Conservation (phyloP, 2,797 vertebrate genomes). For the Stomatorhinus walkeri region DNA sequence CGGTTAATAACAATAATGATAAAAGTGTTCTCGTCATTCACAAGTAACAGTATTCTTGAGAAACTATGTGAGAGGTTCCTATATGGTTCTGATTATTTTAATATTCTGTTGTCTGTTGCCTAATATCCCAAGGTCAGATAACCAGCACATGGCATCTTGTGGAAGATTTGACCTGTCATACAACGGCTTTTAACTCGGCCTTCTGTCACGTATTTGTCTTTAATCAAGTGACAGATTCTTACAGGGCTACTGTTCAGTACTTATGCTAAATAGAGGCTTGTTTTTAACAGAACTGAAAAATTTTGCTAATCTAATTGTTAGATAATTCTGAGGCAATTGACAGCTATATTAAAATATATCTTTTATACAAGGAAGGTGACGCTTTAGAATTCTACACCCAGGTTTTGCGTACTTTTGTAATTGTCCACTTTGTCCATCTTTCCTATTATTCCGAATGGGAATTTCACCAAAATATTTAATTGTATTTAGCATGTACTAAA, state of each 20-base stretch:
- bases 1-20: neutral
- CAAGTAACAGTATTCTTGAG: neutral
- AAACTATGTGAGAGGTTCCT: neutral
- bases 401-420: neutral
- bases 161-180: neutral
- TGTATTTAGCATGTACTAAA: neutral
- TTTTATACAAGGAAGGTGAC: neutral
- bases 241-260: neutral
- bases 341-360: neutral
- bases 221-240: neutral
- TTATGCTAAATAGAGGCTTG: neutral
- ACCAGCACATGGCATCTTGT: neutral
- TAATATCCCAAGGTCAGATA: neutral
- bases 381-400: neutral
- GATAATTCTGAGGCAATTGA: neutral
- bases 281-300: neutral
- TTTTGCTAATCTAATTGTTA: neutral
- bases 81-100: neutral
- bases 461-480: neutral
- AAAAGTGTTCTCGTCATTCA: neutral
- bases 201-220: neutral
- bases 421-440: neutral
- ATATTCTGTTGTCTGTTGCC: neutral
- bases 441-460: neutral
- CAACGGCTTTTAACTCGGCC: neutral